Evolutionary conservation across 2,113 vertebrate genomes (phyloP).

Genomic region (Micromys minutus): DNA sequence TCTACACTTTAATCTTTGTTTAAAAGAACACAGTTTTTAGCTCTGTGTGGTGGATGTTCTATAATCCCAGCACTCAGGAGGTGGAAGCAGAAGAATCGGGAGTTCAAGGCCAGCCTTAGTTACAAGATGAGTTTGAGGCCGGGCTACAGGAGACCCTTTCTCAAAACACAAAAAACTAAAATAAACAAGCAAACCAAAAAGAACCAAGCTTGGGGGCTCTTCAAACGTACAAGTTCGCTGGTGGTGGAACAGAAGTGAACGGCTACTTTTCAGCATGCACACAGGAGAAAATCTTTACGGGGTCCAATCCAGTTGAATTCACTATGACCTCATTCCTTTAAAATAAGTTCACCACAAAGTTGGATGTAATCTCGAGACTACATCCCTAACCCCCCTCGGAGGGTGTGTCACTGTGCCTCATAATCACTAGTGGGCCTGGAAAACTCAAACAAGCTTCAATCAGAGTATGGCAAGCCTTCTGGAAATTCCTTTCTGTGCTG

Average conservation of each 20-base stretch:
- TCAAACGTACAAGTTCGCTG: conserved; percentile 59
- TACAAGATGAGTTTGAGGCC: neutral
- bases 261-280: conserved; percentile 66
- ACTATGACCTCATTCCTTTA: conserved; percentile 57
- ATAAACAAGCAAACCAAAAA: neutral
- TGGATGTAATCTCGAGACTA: conserved; percentile 63
- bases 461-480: conserved; percentile 48
- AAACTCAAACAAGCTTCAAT: conserved; percentile 63
- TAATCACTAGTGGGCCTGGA: conserved; percentile 45
- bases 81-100: neutral
- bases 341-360: conserved; percentile 73
- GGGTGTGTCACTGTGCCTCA: conserved; percentile 54
- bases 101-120: neutral
- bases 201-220: conserved; percentile 33
- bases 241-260: conserved; percentile 76
- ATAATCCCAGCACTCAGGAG: neutral
- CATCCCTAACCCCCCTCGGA: conserved; percentile 44
- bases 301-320: conserved; percentile 71
- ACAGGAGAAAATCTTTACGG: conserved; percentile 73
- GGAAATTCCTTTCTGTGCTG: conserved; percentile 57
- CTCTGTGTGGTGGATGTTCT: neutral
- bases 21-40: conserved; percentile 33
- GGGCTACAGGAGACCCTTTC: neutral
- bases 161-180: neutral
- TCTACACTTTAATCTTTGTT: conserved; percentile 69